Conservation (phyloP, 1,140 invertebrate species). For the Lepidostoma basale region DNA sequence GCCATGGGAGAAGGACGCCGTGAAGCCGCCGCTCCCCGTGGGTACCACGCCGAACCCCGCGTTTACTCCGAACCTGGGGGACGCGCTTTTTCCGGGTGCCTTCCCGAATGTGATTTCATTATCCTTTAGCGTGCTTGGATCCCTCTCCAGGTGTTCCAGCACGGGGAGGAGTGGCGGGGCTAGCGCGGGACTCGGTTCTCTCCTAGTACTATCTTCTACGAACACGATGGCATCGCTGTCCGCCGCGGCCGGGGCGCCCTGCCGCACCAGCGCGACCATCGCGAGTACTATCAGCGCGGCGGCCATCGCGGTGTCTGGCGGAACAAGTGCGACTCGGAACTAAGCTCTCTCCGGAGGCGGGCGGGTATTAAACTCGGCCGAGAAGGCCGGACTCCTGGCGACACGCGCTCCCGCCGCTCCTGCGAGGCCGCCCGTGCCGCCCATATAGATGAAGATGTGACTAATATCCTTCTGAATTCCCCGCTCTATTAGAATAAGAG, state of each 20-base stretch:
- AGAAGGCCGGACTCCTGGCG: conserved; percentile 29
- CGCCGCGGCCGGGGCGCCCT: neutral
- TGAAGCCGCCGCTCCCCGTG: conserved; percentile 28
- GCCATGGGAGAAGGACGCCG: conserved; percentile 29
- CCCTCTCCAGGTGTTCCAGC: conserved; percentile 39
- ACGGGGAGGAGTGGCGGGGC: conserved; percentile 38
- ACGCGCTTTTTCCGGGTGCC: neutral
- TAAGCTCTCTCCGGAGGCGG: conserved; percentile 16
- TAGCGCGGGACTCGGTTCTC: conserved; percentile 22
- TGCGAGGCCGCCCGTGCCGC: conserved; percentile 6
- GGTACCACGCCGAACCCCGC: conserved; percentile 10
- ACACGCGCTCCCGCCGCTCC: neutral
- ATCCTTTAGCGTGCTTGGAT: conserved; percentile 41
- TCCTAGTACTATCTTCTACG: conserved; percentile 25
- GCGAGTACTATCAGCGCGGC: conserved; percentile 5
- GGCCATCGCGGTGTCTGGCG: conserved; percentile 18
- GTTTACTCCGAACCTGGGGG: conserved; percentile 27
- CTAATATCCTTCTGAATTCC: conserved; percentile 28
- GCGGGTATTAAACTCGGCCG: conserved; percentile 29
- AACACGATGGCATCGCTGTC: conserved; percentile 36
- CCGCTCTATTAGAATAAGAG: neutral
- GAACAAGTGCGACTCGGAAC: conserved; percentile 24
- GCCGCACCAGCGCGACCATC: neutral
- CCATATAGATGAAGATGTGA: conserved; percentile 34
- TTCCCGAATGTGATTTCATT: conserved; percentile 18